Percentiles rank a stretch among this genome's conserved stretches.
Evolutionary conservation across 2,113 vertebrate genomes (phyloP).

Genomic region (Coturnix japonica): DNA sequence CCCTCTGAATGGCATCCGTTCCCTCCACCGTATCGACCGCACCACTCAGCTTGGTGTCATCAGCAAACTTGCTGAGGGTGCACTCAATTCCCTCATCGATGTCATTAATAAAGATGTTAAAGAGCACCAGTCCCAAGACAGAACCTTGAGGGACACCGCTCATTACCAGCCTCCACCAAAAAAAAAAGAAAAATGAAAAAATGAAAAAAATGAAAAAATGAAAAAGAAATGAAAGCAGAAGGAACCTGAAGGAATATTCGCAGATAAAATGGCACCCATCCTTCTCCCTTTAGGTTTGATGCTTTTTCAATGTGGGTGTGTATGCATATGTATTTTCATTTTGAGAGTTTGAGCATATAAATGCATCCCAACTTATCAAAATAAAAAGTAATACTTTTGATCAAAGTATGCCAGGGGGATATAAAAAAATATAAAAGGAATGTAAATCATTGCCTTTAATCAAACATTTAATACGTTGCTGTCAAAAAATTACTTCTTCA

Average conservation of each 20-base stretch:
- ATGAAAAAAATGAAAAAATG: too few relatives aligned
- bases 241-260: not conserved
- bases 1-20: too few relatives aligned
- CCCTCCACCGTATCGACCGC: too few relatives aligned
- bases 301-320: not conserved
- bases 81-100: too few relatives aligned
- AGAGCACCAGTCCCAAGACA: too few relatives aligned
- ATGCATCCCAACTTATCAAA: not conserved
- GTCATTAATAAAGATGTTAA: too few relatives aligned
- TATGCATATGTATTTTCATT: not conserved
- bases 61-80: too few relatives aligned
- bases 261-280: not conserved
- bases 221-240: not conserved
- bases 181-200: too few relatives aligned
- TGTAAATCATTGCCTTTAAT: slow-evolving; percentile 32
- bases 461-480: slow-evolving; percentile 6
- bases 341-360: not conserved
- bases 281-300: not conserved
- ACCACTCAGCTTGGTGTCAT: too few relatives aligned
- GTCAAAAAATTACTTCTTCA: not conserved
- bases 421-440: slow-evolving; percentile 18
- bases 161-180: too few relatives aligned
- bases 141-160: too few relatives aligned
- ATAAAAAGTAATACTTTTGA: slow-evolving; percentile 38
- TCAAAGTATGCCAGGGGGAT: slow-evolving; percentile 1